Evolutionary conservation across 2,113 vertebrate genomes (phyloP).

Genomic region (Daphoenositta chrysoptera): DNA sequence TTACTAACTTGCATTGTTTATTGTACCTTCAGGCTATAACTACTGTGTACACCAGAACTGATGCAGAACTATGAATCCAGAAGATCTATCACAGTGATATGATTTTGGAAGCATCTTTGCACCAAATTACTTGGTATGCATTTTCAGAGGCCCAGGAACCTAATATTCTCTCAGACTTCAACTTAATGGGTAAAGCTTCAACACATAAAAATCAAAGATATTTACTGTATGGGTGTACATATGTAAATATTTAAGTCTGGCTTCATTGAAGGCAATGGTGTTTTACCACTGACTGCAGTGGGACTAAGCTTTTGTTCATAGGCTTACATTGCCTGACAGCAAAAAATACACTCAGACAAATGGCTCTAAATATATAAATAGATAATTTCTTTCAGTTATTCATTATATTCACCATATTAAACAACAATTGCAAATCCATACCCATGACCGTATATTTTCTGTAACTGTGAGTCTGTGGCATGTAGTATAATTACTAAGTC

Average conservation of each 20-base stretch:
- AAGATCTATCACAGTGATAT: not conserved
- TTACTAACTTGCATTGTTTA: conserved; percentile 14
- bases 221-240: not conserved
- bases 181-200: not conserved
- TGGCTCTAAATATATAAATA: not conserved
- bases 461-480: not conserved
- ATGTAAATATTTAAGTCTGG: not conserved
- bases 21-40: not conserved
- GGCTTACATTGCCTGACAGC: not conserved
- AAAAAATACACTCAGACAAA: not conserved
- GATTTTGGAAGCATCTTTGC: not conserved
- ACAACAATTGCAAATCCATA: not conserved
- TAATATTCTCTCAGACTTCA: not conserved
- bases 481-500: not conserved
- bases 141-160: not conserved
- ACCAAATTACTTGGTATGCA: not conserved
- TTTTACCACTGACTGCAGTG: not conserved
- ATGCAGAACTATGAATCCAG: not conserved
- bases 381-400: not conserved
- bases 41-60: not conserved
- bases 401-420: not conserved
- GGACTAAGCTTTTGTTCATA: not conserved
- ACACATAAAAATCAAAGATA: not conserved
- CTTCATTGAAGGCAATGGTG: not conserved
- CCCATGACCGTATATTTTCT: not conserved